Evolutionary conservation across 92 coral and sea anemone genomes (phyloP).

Genomic region (Porites cylindrica): DNA sequence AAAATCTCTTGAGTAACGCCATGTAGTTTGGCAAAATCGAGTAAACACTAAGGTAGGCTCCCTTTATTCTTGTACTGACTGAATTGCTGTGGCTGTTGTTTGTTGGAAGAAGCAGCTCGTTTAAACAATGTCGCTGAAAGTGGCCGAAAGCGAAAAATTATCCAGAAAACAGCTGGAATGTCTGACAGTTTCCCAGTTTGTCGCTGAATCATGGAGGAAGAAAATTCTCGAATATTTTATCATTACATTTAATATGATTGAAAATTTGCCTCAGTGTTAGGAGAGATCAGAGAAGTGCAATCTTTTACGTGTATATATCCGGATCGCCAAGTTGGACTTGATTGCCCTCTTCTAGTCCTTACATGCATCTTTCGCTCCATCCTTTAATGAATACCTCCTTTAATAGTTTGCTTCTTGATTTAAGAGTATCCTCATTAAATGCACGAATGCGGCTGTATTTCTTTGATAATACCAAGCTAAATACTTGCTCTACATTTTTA

Average conservation of each 20-base stretch:
- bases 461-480: no score
- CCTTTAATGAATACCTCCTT: no score
- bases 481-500: no score
- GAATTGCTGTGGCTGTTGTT: background rate
- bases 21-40: conserved; percentile 1
- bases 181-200: background rate
- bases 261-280: background rate
- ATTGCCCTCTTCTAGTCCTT: no score
- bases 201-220: background rate
- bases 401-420: no score
- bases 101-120: background rate
- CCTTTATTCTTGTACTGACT: background rate
- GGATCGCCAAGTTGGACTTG: no score
- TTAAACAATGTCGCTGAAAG: background rate
- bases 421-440: no score
- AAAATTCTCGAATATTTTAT: background rate
- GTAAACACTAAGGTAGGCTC: conserved; percentile 12
- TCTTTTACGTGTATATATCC: no score
- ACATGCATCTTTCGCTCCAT: no score
- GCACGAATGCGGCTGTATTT: no score
- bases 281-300: no score
- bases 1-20: background rate
- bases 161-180: background rate
- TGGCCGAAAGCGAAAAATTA: background rate
- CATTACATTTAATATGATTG: no score